These are phyloP conservation scores for Dendrolimus pini DNA, from an alignment of 2,888 invertebrate genomes.

Conservation along the genomic window DNA sequence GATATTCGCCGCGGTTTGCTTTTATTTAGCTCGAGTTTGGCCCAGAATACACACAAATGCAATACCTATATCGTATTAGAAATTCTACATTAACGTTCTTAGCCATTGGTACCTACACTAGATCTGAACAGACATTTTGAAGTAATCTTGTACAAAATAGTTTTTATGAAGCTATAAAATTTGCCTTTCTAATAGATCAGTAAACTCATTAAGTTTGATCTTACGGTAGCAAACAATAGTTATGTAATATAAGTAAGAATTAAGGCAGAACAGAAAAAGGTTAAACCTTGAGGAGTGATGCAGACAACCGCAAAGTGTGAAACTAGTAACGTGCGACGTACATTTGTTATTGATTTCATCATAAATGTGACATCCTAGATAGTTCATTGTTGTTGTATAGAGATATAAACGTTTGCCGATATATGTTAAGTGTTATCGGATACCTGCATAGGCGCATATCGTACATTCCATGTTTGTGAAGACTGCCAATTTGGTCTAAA, in stretches of 20 bases:
- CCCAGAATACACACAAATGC: neutral
- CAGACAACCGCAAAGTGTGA: conserved; percentile 16
- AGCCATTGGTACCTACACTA: neutral
- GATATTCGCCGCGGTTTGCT: no score
- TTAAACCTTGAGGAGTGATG: neutral
- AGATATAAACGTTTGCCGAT: conserved; percentile 65
- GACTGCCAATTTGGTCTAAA: conserved; percentile 77
- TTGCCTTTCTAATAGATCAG: conserved; percentile 44
- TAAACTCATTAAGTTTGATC: conserved; percentile 6
- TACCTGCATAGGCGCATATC: conserved; percentile 76
- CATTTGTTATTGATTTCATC: conserved; percentile 53
- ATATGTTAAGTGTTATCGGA: conserved; percentile 71
- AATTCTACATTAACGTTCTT: neutral
- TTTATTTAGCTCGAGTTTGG: neutral
- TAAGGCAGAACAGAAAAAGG: conserved; percentile 11
- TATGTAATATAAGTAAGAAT: conserved; percentile 1
- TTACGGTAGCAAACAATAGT: neutral
- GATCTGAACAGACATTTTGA: conserved; percentile 18
- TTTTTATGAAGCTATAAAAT: conserved; percentile 47
- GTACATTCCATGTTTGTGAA: conserved; percentile 76
- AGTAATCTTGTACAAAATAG: conserved; percentile 57
- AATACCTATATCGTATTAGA: neutral
- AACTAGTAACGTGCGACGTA: conserved; percentile 17
- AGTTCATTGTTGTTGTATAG: conserved; percentile 72
- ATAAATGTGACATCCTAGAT: conserved; percentile 52